These are phyloP conservation scores for Lates japonicus DNA, from an alignment of 2,797 vertebrate genomes.

Conservation along the genomic window DNA sequence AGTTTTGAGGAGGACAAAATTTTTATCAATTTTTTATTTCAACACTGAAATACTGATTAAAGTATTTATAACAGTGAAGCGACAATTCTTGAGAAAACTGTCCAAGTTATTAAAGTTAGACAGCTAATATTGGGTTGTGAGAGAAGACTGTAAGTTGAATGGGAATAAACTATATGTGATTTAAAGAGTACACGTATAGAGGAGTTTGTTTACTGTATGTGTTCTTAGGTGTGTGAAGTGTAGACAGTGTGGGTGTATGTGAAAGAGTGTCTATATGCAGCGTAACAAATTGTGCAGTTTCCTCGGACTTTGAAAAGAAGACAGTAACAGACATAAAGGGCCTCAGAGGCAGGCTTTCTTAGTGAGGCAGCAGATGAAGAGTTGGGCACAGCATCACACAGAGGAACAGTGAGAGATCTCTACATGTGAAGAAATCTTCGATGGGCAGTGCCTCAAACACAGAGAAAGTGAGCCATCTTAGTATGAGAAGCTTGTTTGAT, in stretches of 20 bases:
- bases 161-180: conserved; percentile 7
- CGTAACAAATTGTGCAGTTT: conserved; percentile 56
- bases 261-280: conserved; percentile 19
- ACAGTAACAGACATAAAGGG: conserved; percentile 60
- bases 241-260: conserved; percentile 17
- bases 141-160: conserved; percentile 28
- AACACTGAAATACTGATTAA: conserved; percentile 56
- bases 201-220: neutral
- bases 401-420: conserved; percentile 71
- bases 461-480: conserved; percentile 72
- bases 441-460: conserved; percentile 78
- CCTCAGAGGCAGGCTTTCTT: conserved; percentile 72
- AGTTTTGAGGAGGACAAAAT: conserved; percentile 62
- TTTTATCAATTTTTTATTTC: conserved; percentile 50
- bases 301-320: conserved; percentile 60
- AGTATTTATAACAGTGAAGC: conserved; percentile 53
- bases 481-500: conserved; percentile 78
- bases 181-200: neutral
- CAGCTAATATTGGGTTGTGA: conserved; percentile 34
- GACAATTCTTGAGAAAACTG: conserved; percentile 39
- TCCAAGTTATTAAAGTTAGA: conserved; percentile 43
- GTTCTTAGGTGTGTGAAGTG: conserved; percentile 18
- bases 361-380: conserved; percentile 71
- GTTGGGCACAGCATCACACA: conserved; percentile 72
- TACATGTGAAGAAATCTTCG: conserved; percentile 78